phyloP scores from a whole-genome alignment of 2,113 vertebrate species.

The Variabilichromis moorii region DNA sequence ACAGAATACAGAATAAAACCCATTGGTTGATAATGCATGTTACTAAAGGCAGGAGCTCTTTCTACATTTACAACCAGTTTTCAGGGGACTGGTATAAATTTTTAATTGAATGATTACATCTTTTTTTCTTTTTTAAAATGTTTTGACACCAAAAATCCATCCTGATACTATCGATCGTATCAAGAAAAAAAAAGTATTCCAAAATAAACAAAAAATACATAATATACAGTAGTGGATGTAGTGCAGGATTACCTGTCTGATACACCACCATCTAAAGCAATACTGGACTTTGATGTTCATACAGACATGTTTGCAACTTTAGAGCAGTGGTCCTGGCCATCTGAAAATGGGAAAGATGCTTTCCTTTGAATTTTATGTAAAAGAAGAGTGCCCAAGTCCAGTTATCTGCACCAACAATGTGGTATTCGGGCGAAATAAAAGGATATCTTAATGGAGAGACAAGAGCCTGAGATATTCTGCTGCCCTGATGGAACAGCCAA shows the following conservation, averaged over 20 bases:
- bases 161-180: background rate
- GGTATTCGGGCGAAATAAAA: slow-evolving; percentile 46
- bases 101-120: background rate
- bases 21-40: background rate
- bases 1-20: background rate
- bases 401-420: slow-evolving; percentile 17
- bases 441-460: slow-evolving; percentile 44
- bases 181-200: background rate
- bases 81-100: background rate
- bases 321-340: background rate
- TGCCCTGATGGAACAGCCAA: slow-evolving; percentile 46
- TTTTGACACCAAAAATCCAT: background rate
- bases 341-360: background rate
- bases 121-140: background rate
- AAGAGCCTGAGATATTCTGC: slow-evolving; percentile 39
- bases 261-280: background rate
- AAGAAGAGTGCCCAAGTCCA: background rate
- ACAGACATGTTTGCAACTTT: slow-evolving; percentile 11
- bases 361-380: slow-evolving; percentile 38
- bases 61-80: background rate
- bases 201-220: background rate
- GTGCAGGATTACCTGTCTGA: background rate
- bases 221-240: background rate
- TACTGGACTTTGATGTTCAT: slow-evolving; percentile 38
- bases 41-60: background rate